A percentile compares a stretch with the other conserved stretches of the same genome.
phyloP scores from a whole-genome alignment of 2,797 vertebrate species.

The Betta splendens region DNA sequence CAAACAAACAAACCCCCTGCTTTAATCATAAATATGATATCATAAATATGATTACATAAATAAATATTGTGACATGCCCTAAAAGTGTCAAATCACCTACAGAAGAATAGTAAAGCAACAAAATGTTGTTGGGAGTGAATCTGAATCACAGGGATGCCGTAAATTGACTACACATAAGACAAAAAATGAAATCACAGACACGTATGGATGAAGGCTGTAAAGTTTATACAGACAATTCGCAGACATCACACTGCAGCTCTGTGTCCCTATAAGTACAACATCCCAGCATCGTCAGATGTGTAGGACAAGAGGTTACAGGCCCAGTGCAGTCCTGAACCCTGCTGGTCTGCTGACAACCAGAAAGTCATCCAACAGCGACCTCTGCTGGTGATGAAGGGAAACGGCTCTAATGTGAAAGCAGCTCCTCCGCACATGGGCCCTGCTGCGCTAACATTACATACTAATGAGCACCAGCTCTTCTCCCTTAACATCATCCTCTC shows the following conservation, averaged over 20 bases:
- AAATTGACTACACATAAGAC: neutral
- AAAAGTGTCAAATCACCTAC: neutral
- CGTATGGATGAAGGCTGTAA: too few species aligned
- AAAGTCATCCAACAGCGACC: conserved; percentile 69
- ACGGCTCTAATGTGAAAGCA: neutral
- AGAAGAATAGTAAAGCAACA: too few species aligned
- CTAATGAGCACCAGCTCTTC: neutral
- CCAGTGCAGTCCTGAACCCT: neutral
- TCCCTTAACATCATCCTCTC: too few species aligned
- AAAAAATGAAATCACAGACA: too few species aligned
- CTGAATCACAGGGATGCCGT: neutral
- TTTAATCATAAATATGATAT: neutral
- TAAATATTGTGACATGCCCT: neutral
- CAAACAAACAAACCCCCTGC: neutral
- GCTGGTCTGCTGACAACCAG: neutral
- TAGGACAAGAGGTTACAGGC: neutral
- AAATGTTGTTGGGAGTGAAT: neutral
- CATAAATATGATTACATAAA: too few species aligned
- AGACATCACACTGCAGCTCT: neutral
- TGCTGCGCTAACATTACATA: conserved; percentile 1
- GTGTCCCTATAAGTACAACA: neutral
- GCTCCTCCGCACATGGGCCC: neutral
- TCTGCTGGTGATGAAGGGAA: conserved; percentile 58
- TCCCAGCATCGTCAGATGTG: neutral
- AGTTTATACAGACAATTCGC: too few species aligned